Base-by-base conservation (phyloP, 2,888 invertebrate species). In the Dendrolimus houi region DNA sequence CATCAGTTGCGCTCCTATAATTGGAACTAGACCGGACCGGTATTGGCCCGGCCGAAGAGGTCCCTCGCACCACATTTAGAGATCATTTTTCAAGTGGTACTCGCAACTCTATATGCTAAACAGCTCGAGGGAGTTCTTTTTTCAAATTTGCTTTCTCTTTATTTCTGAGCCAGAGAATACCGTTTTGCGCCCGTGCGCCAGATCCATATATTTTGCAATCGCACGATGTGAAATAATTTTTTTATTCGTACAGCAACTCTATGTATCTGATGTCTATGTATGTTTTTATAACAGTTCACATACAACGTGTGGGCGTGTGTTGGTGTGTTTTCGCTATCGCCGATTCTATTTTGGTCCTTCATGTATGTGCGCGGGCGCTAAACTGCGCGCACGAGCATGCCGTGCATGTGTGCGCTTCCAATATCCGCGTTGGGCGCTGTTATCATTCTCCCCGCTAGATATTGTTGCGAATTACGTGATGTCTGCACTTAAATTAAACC, bases 321-420 rank as follows among this genome's bases (percentile, higher is more conserved):
- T 86, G 83, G 86, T 87, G 85, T 86, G 87, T 85, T 86, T 82
- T 87, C 84, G 86, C 85, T 89, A 88, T 88, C 87, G 84, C 75
- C 74, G 80, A 68, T 77, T 79, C 87, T 89, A 89, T 89, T 89
- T 89, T 78, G 62, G 82, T 81, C 72, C 53, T 58, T 10, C 52
- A 54, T 58, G 56, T 52, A 55, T 65, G 78, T 78, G 75, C 80
- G 80, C 65, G 80, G 69, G 76, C 62, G 62, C 64, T 64, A 64
- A 64, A 62, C 68, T 65, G 68, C 79, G 64, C 62, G 62, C 65
- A 75, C 64, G 60, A 62, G 61, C 59, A 56, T 59, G 54, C 56
- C 58, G 58, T 56, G 66, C 58, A 74, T 59, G 55, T 70, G 80
- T 83, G 77, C 79, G 83, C 63, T 71, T 71, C 64, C 69, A 72